Percentiles rank a stretch among this genome's conserved stretches.
Evolutionary conservation across 2,888 invertebrate species (phyloP).

Genomic region (Keiferia lycopersicella): DNA sequence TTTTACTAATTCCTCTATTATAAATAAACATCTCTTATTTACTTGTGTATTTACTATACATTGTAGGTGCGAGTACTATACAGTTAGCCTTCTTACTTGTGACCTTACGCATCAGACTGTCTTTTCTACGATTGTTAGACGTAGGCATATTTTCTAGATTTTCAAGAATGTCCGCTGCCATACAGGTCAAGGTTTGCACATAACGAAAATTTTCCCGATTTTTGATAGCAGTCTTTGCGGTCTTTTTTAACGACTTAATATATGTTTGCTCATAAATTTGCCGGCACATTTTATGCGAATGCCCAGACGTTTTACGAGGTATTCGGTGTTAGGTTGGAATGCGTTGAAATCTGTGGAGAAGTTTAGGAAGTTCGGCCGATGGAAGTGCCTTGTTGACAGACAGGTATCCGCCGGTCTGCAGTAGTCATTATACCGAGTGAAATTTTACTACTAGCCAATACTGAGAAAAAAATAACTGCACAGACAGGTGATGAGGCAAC

Average conservation of each 20-base stretch:
- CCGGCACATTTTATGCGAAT: conserved; percentile 65
- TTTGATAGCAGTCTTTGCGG: conserved; percentile 44
- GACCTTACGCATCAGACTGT: too few species aligned
- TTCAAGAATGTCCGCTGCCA: background rate
- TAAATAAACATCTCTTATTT: too few species aligned
- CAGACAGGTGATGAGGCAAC: too few species aligned
- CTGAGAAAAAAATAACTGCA: too few species aligned
- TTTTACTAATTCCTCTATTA: too few species aligned
- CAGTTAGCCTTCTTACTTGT: too few species aligned
- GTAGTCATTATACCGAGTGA: conserved; percentile 13
- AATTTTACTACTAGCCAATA: too few species aligned
- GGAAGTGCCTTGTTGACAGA: conserved; percentile 39
- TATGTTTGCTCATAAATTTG: conserved; percentile 65
- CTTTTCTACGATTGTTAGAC: too few species aligned
- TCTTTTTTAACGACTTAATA: conserved; percentile 61
- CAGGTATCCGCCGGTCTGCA: conserved; percentile 29
- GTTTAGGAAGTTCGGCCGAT: conserved; percentile 45
- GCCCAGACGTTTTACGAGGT: conserved; percentile 71
- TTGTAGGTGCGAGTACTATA: too few species aligned
- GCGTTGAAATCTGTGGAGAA: conserved; percentile 49
- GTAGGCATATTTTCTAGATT: background rate
- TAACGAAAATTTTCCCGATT: conserved; percentile 12
- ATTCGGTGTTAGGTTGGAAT: conserved; percentile 68
- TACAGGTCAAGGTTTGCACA: conserved; percentile 17
- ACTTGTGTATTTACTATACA: too few species aligned